Evolutionary conservation across 2,797 vertebrate species (phyloP), one percentile per base, ranked within the genome.

Genomic region (Taeniopygia guttata): DNA sequence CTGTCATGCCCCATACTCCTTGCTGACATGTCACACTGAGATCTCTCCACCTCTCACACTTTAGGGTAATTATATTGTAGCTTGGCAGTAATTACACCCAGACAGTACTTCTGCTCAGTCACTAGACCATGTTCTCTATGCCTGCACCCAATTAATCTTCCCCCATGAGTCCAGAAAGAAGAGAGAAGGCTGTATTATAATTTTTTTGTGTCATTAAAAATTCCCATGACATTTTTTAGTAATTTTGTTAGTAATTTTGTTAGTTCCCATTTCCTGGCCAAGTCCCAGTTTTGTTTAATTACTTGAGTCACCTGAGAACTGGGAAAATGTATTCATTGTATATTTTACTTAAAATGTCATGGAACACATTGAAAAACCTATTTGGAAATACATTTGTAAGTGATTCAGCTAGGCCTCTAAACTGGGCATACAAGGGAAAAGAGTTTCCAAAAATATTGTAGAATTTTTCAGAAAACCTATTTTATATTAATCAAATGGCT

Each of bases 91-190:
- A 91, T 92, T 92, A 92, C 48, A 78, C 13, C 42, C 48, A 67
- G 66, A 83, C 29, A 29, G 14, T n/a, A 42, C 7, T 91, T 74
- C 76, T 79, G 45, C 64, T 95, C 45, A 42, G 52, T 85, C 75
- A 54, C 82, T 83, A 67, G 55, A 56, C 38, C 9, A 5, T 73
- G 26, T 67, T 93, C 67, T 78, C 55, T 58, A 48, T 69, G 43
- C 27, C 91, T 91, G 56, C 48, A 70, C 60, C 38, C 52, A 87
- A 77, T 93, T 96, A 93, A 85, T 56, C 52, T 87, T 89, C 30
- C 20, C 16, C 72, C 12, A 11, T 18, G 68, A 87, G 38, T 74
- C 56, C 82, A 87, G 87, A 83, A 85, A 80, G 25, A 26, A 60
- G 52, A 74, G 19, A 38, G 5, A 82, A 91, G 87, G 29, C 56